These are phyloP conservation scores for Gryon sp. DNA, from an alignment of 1,140 invertebrate genomes.

Conservation along the genomic window DNA sequence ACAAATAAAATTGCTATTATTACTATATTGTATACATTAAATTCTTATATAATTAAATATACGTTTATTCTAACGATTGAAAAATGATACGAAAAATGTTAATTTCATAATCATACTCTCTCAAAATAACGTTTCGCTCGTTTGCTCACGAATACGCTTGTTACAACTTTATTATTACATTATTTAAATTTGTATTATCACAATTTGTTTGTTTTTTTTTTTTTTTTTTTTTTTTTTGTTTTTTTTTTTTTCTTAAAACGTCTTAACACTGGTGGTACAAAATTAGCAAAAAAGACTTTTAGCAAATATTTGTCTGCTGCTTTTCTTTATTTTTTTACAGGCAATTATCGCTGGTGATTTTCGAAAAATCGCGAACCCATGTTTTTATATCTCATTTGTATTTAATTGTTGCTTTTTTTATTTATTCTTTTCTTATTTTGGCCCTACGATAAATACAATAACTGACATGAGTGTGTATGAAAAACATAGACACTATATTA, in stretches of 20 bases:
- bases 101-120: not conserved
- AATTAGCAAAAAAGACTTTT: constrained; percentile 54
- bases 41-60: too few relatives aligned
- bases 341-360: constrained; percentile 35
- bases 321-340: constrained; percentile 1
- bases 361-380: constrained; percentile 54
- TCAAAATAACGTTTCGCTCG: not conserved
- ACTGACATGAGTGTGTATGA: constrained; percentile 74
- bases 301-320: constrained; percentile 41
- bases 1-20: too few relatives aligned
- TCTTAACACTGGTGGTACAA: constrained; percentile 32
- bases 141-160: constrained; percentile 19
- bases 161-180: constrained; percentile 8
- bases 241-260: constrained; percentile 25
- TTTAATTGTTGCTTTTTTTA: constrained; percentile 26
- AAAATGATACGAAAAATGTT: constrained; percentile 3
- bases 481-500: constrained; percentile 76
- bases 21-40: too few relatives aligned
- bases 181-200: constrained; percentile 41
- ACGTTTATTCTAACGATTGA: constrained; percentile 1
- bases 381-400: constrained; percentile 35
- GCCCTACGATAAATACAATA: constrained; percentile 73
- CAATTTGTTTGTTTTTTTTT: too few relatives aligned
- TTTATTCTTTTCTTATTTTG: constrained; percentile 44
- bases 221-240: too few relatives aligned